A percentile compares a stretch with the other conserved stretches of the same genome.
Conservation (phyloP, 2,797 vertebrate species). For the Psittacula echo region DNA sequence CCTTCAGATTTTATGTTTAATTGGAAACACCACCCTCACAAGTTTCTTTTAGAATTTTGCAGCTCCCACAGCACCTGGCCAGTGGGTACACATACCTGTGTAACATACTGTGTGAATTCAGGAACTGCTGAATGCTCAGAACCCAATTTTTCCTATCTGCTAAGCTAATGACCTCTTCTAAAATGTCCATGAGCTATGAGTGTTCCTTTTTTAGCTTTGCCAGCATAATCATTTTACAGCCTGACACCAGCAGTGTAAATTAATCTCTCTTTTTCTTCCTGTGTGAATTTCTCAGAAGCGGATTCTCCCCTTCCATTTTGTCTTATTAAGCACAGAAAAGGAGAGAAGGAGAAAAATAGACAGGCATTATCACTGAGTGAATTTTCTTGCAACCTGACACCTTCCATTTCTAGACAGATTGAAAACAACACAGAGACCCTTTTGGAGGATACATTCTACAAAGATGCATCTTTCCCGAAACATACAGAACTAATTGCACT, state of each 20-base stretch:
- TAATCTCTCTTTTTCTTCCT: constrained; percentile 40
- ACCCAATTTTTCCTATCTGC: not conserved
- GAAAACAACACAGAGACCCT: not conserved
- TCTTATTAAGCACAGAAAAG: constrained; percentile 17
- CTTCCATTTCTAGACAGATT: not conserved
- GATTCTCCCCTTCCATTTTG: constrained; percentile 27
- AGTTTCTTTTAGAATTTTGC: not conserved
- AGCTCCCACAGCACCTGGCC: not conserved
- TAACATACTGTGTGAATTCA: not conserved
- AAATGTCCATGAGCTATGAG: constrained; percentile 40
- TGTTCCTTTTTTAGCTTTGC: constrained; percentile 59
- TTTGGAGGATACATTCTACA: not conserved
- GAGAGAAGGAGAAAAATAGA: not conserved
- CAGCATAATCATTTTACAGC: constrained; percentile 58
- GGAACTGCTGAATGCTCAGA: constrained; percentile 25
- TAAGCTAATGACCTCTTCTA: constrained; percentile 41
- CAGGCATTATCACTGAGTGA: not conserved
- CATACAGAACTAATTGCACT: not conserved
- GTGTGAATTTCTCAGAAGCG: not conserved
- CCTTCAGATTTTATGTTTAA: not conserved
- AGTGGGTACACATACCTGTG: not conserved
- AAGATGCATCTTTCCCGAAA: not conserved
- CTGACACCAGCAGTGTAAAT: constrained; percentile 53
- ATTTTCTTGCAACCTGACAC: not conserved
- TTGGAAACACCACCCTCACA: not conserved